These are phyloP conservation scores for Drosophila arizonae DNA, from an alignment of 1,140 invertebrate genomes.

Conservation along the genomic window DNA sequence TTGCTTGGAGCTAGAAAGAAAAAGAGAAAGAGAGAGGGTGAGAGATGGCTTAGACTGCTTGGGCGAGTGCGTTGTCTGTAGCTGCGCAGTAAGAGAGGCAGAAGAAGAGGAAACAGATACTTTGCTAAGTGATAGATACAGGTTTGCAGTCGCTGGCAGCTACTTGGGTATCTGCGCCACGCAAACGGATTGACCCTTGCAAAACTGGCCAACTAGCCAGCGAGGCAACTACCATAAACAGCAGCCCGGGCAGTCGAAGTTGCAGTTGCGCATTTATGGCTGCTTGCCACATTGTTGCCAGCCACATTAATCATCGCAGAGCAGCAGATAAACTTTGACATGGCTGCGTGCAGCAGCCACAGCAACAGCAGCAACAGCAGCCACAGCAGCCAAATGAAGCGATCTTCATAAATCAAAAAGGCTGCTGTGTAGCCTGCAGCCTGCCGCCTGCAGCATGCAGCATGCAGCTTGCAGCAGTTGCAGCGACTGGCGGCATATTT, in stretches of 20 bases:
- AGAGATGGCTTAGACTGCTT: no score
- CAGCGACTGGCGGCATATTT: conserved; percentile 52
- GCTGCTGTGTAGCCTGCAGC: conserved; percentile 1
- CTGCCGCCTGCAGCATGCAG: conserved; percentile 6
- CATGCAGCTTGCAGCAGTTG: conserved; percentile 4
- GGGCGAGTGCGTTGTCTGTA: no score
- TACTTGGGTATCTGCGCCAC: conserved; percentile 24
- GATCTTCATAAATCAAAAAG: conserved; percentile 76
- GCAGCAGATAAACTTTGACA: conserved; percentile 74
- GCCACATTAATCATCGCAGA: conserved; percentile 61
- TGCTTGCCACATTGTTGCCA: conserved; percentile 8
- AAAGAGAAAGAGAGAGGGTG: no score
- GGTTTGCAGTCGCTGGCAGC: conserved; percentile 22
- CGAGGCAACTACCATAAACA: conserved; percentile 1
- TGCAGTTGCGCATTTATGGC: conserved; percentile 48
- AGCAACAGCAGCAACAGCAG: conserved; percentile 12
- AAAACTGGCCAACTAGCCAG: conserved; percentile 34
- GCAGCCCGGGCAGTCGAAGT: conserved; percentile 28
- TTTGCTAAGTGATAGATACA: conserved; percentile 44
- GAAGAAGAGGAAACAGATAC: conserved; percentile 7
- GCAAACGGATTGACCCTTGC: conserved; percentile 63
- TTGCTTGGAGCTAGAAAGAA: no score
- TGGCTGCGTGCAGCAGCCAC: conserved; percentile 40
- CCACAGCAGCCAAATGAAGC: conserved; percentile 54
- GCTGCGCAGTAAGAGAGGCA: no score